Evolutionary conservation across 2,797 vertebrate species (phyloP), one percentile per base, ranked within the genome.

Genomic region (Coregonus suidteri): DNA sequence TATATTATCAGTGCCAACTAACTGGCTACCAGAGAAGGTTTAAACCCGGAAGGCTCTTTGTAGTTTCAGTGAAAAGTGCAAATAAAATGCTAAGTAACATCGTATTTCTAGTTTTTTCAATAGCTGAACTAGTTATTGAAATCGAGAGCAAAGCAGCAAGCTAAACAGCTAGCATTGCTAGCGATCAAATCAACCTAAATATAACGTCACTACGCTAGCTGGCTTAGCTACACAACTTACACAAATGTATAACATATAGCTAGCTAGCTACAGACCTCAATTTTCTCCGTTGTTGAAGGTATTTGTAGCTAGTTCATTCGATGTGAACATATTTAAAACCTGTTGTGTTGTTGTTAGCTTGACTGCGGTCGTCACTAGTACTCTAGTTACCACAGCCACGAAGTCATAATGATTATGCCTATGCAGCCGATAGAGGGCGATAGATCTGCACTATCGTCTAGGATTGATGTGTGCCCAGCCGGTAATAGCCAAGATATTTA

Each of bases 191-290:
- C 20, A 64, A 3, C n/a, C n/a, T 3, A 30, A 3, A 25, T 25
- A 62, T 25, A 62, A 62, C 59, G 6, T 1, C 7, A 9, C 41
- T 62, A 16, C 2, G 72, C 37, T 78, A 85, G 73, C 72, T 4
- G 64, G 15, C 34, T 47, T 47, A 56, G 81, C 25, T 59, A 4
- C 14, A 56, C 54, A 56, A n/a, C 54, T 3, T 47, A 11, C 59
- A 62, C 13, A 66, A 0, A 31, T 31, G 14, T 31, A 66, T 67
- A 67, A 67, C 14, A 16, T 16, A 13, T 25, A 13, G 5, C 2
- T 30, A 67, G 65, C 9, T 16, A 67, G 65, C 9, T 16, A 67
- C 65, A 5, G 11, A 67, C 65, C 65, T 31, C 15, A 56, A 56
- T 15, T 56, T 56, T 16, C 54, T 56, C 16, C 14, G 54, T n/a